phyloP scores from a whole-genome alignment of 2,113 vertebrate genomes.

The Coryphaenoides rupestris region DNA sequence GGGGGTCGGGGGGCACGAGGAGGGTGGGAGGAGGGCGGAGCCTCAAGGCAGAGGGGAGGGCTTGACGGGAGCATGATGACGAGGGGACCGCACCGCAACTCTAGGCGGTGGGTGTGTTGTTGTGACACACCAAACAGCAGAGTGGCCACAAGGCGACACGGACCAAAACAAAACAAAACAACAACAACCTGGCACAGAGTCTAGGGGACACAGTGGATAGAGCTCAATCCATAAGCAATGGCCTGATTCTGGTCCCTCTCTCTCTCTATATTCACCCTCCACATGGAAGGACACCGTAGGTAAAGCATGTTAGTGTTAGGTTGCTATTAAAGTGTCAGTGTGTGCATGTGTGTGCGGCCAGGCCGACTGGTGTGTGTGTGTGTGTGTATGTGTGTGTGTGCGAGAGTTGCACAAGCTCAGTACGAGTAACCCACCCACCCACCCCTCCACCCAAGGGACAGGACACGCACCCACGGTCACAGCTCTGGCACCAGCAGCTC shows the following conservation, averaged over 20 bases:
- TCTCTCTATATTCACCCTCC: slow-evolving; percentile 34
- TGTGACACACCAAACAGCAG: slow-evolving; percentile 35
- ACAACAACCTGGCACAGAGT: slow-evolving; percentile 8
- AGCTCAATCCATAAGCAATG: too few relatives aligned
- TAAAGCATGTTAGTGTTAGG: slow-evolving; percentile 51
- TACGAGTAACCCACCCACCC: slow-evolving; percentile 23
- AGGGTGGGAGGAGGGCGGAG: slow-evolving; percentile 12
- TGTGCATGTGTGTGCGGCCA: slow-evolving; percentile 18
- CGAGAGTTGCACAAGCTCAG: neutral
- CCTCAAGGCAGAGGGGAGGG: slow-evolving; percentile 23
- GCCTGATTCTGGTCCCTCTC: too few relatives aligned
- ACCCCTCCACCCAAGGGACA: slow-evolving; percentile 54
- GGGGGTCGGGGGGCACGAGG: slow-evolving; percentile 21
- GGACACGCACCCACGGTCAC: slow-evolving; percentile 69
- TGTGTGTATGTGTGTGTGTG: slow-evolving; percentile 29
- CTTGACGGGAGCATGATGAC: slow-evolving; percentile 3
- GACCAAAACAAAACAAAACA: slow-evolving; percentile 53
- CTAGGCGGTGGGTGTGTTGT: slow-evolving; percentile 27
- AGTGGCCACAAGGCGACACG: slow-evolving; percentile 24
- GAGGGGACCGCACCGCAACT: slow-evolving; percentile 13
- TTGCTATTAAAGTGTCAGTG: slow-evolving; percentile 9
- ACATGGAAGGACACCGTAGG: slow-evolving; percentile 18
- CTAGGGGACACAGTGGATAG: too few relatives aligned
- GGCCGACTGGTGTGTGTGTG: too few relatives aligned
- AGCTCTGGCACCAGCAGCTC: slow-evolving; percentile 71